Evolutionary conservation across 2,888 invertebrate genomes (phyloP).

Genomic region (Melieria crassipennis): DNA sequence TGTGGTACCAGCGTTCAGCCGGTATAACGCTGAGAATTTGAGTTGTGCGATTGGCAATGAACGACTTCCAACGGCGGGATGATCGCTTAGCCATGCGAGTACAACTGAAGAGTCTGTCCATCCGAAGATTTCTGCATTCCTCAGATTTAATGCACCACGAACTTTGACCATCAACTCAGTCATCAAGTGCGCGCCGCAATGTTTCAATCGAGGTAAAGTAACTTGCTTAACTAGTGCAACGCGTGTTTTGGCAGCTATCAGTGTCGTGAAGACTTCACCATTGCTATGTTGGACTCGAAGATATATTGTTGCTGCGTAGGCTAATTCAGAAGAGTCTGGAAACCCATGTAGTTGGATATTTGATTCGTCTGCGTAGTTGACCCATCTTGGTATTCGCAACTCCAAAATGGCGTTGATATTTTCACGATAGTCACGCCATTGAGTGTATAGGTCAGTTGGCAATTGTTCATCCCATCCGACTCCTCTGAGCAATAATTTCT

Average conservation of each 20-base stretch:
- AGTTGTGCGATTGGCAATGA: slow-evolving; percentile 27
- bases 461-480: slow-evolving; percentile 46
- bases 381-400: slow-evolving; percentile 23
- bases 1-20: slow-evolving; percentile 22
- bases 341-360: slow-evolving; percentile 45
- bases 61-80: slow-evolving; percentile 16
- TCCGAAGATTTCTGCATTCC: neutral
- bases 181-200: slow-evolving; percentile 22
- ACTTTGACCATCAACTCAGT: slow-evolving; percentile 8
- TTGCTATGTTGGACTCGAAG: slow-evolving; percentile 9
- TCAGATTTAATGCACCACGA: neutral
- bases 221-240: slow-evolving; percentile 33
- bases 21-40: slow-evolving; percentile 23
- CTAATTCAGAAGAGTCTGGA: slow-evolving; percentile 45
- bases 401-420: slow-evolving; percentile 5
- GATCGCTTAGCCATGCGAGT: slow-evolving; percentile 26
- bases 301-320: slow-evolving; percentile 46
- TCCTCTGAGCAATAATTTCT: slow-evolving; percentile 45
- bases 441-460: slow-evolving; percentile 21
- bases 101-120: slow-evolving; percentile 37
- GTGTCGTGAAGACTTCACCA: neutral
- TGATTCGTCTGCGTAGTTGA: slow-evolving; percentile 41
- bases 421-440: slow-evolving; percentile 16
- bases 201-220: slow-evolving; percentile 30
- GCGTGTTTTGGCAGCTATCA: slow-evolving; percentile 20